Conservation (phyloP, 2,888 invertebrate genomes). For the Thymelicus lineola region DNA sequence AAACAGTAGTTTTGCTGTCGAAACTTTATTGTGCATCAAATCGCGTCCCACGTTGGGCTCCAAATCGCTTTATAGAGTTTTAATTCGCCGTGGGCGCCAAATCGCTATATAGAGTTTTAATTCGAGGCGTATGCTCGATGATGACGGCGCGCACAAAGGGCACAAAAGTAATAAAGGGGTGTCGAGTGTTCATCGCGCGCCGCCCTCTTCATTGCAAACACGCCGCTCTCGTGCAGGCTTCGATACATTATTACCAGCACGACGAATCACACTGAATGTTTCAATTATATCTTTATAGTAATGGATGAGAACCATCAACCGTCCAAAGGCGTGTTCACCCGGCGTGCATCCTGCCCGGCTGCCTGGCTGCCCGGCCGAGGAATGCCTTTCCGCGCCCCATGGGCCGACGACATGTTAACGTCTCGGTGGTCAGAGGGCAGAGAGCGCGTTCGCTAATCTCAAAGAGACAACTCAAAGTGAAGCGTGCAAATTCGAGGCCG, state of each 20-base stretch:
- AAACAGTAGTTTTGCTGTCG: not conserved
- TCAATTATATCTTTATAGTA: slow-evolving; percentile 28
- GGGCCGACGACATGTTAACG: slow-evolving; percentile 44
- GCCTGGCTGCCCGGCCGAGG: slow-evolving; percentile 33
- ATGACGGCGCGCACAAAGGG: slow-evolving; percentile 73
- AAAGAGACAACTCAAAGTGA: slow-evolving; percentile 78
- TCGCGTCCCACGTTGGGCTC: slow-evolving; percentile 34
- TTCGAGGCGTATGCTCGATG: slow-evolving; percentile 73
- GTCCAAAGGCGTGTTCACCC: slow-evolving; percentile 19
- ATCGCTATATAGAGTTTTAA: slow-evolving; percentile 73
- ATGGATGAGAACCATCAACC: not conserved
- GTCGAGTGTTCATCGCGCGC: slow-evolving; percentile 68
- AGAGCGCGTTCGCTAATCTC: slow-evolving; percentile 69
- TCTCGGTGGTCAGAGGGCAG: slow-evolving; percentile 50
- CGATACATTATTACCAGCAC: slow-evolving; percentile 42
- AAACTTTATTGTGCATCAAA: slow-evolving; percentile 7
- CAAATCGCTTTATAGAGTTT: slow-evolving; percentile 66
- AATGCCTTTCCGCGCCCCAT: slow-evolving; percentile 41
- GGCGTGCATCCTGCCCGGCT: slow-evolving; percentile 19
- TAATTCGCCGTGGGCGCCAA: slow-evolving; percentile 56
- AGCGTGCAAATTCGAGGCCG: slow-evolving; percentile 80
- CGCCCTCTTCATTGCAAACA: slow-evolving; percentile 47
- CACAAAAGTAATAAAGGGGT: slow-evolving; percentile 80
- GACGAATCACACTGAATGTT: slow-evolving; percentile 29
- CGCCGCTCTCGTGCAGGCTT: slow-evolving; percentile 41